Evolutionary conservation across 2,888 invertebrate genomes (phyloP).

Genomic region (Microplitis manilae): DNA sequence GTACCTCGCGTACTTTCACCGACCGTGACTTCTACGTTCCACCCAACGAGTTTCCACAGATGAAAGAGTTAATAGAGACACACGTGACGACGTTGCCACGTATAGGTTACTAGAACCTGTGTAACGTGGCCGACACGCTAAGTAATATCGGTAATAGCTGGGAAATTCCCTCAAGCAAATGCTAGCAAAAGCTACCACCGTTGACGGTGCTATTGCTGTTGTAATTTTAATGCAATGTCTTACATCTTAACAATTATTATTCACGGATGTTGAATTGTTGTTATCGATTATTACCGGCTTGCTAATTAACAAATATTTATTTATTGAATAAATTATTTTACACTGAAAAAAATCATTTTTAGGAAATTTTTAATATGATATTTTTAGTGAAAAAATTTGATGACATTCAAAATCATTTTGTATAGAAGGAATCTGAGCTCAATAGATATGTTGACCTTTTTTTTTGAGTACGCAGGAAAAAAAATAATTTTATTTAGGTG

Average conservation of each 20-base stretch:
- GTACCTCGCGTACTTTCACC: slow-evolving; percentile 64
- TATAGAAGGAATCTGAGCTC: no score
- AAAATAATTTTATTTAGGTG: no score
- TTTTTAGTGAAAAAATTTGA: no score
- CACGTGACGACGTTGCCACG: slow-evolving; percentile 61
- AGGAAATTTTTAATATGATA: no score
- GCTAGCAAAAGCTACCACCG: not conserved
- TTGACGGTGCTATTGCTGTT: not conserved
- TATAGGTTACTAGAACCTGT: slow-evolving; percentile 55
- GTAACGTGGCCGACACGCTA: slow-evolving; percentile 14
- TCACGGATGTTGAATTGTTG: not conserved
- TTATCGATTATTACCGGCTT: no score
- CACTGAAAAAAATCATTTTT: no score
- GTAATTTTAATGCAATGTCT: not conserved
- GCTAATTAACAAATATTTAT: no score
- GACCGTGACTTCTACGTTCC: slow-evolving; percentile 67
- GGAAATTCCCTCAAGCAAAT: slow-evolving; percentile 4
- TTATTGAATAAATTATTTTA: no score
- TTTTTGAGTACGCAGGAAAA: no score
- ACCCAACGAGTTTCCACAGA: slow-evolving; percentile 60
- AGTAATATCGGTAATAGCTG: slow-evolving; percentile 19
- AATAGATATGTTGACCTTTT: no score
- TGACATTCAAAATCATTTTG: no score
- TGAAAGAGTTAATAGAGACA: slow-evolving; percentile 63
- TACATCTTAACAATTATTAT: not conserved